Percentiles rank a stretch among this genome's conserved stretches.
Evolutionary conservation across 2,797 vertebrate genomes (phyloP).

Genomic region (Amphiprion clarkii): DNA sequence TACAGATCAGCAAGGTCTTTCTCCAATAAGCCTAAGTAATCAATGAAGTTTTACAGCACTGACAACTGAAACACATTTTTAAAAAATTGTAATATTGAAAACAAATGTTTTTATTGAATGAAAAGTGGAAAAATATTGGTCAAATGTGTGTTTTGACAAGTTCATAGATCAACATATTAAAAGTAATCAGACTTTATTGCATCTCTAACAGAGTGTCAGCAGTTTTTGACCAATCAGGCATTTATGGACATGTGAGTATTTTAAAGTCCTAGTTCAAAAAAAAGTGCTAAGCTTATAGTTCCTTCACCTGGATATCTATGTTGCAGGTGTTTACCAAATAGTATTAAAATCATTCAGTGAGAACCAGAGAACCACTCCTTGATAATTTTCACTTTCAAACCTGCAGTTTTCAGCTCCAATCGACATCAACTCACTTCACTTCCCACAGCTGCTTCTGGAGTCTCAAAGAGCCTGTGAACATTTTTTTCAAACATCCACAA

Average conservation of each 20-base stretch:
- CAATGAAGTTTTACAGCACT: background rate
- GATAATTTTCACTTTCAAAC: no score
- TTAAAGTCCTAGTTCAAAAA: background rate
- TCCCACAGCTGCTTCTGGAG: no score
- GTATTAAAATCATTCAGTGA: background rate
- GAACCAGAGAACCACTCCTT: no score
- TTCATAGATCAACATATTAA: conserved; percentile 26
- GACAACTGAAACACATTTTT: background rate
- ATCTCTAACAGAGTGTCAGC: background rate
- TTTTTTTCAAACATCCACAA: no score
- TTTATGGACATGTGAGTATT: background rate
- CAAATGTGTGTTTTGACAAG: background rate
- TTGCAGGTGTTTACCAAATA: background rate
- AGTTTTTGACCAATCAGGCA: background rate
- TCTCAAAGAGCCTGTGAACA: no score
- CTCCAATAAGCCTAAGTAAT: background rate
- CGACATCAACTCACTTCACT: no score
- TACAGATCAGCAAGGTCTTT: conserved; percentile 15
- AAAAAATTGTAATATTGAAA: no score
- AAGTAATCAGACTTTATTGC: background rate
- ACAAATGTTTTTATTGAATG: background rate
- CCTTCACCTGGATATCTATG: no score
- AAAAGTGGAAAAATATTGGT: background rate
- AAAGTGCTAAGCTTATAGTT: background rate
- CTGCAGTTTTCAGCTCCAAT: no score